Evolutionary conservation across 2,113 vertebrate genomes (phyloP).

Genomic region (Phylloscopus whistleri): DNA sequence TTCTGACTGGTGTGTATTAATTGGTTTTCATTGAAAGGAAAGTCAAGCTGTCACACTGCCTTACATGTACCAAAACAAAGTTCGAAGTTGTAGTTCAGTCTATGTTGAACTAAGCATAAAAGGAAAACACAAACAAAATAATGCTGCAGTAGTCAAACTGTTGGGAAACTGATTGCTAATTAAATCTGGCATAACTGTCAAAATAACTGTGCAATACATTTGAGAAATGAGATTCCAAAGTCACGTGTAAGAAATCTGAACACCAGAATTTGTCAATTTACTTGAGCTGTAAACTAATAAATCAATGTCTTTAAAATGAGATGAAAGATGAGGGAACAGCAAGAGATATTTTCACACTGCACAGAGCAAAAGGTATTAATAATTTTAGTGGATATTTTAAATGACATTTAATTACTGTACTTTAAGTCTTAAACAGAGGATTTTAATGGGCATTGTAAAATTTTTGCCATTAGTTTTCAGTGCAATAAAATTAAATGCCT

Average conservation of each 20-base stretch:
- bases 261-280: slow-evolving; percentile 3
- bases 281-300: background rate
- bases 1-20: background rate
- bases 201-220: background rate
- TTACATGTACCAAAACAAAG: background rate
- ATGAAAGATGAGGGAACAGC: slow-evolving; percentile 14
- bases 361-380: background rate
- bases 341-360: background rate
- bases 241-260: slow-evolving; percentile 3
- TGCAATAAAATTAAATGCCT: background rate
- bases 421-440: background rate
- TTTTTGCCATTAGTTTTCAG: background rate
- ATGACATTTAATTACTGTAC: background rate
- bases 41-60: background rate
- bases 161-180: slow-evolving; percentile 16
- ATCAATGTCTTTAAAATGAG: slow-evolving; percentile 27
- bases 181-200: slow-evolving; percentile 18
- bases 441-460: background rate
- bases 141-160: background rate
- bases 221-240: slow-evolving; percentile 30
- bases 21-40: background rate
- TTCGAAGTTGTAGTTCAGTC: background rate
- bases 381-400: slow-evolving; percentile 17
- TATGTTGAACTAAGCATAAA: background rate
- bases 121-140: background rate